Conservation (phyloP, 2,797 vertebrate genomes). For the Rhinogobio ventralis region DNA sequence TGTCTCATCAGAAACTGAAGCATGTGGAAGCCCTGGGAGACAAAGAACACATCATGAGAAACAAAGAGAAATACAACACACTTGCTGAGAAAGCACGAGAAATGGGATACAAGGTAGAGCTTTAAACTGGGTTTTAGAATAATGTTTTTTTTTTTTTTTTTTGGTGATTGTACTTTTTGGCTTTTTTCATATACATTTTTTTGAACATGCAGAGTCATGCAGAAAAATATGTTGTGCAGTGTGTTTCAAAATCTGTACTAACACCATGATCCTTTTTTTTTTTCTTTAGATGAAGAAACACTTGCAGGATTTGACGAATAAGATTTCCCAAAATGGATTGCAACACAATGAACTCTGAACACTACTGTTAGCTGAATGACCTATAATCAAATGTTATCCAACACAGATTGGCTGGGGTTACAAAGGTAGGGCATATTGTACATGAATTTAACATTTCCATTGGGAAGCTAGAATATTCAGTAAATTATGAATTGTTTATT, state of each 20-base stretch:
- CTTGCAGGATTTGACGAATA: constrained; percentile 90
- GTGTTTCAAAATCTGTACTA: neutral
- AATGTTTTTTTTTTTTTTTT: neutral
- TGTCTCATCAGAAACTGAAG: constrained; percentile 93
- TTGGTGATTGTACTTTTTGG: neutral
- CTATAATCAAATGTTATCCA: constrained; percentile 3
- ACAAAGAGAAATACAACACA: constrained; percentile 86
- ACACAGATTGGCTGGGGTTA: neutral
- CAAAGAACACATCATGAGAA: constrained; percentile 87
- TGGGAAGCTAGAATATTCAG: neutral
- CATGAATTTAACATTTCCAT: neutral
- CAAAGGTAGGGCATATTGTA: neutral
- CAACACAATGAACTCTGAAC: constrained; percentile 92
- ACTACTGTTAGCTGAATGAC: neutral
- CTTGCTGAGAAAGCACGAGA: constrained; percentile 92
- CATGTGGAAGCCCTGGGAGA: constrained; percentile 89
- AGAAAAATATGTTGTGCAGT: neutral
- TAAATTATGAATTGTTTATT: neutral
- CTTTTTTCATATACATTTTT: neutral
- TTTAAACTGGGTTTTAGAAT: neutral
- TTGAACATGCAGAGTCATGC: neutral
- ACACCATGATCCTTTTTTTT: neutral
- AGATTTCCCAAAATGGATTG: constrained; percentile 87
- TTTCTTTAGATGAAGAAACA: constrained; percentile 94
- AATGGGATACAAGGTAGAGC: constrained; percentile 92